phyloP scores from a whole-genome alignment of 1,140 invertebrate genomes.

The Palaemon carinicauda region DNA sequence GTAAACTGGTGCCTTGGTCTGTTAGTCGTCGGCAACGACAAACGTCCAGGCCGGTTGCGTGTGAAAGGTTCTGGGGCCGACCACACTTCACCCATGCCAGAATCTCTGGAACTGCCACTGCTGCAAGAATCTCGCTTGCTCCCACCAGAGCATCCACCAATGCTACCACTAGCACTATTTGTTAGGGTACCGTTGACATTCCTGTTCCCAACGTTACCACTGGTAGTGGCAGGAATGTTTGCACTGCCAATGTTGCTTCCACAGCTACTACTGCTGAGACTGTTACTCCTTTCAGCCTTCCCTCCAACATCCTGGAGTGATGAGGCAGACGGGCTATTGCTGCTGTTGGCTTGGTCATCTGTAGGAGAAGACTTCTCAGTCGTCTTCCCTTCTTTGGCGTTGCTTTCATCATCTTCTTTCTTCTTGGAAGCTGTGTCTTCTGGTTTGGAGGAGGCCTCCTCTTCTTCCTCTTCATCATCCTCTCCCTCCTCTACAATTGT shows the following conservation, averaged over 20 bases:
- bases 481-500: conserved; percentile 21
- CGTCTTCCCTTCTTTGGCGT: background rate
- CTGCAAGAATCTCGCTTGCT: conserved; percentile 34
- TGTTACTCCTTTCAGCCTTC: conserved; percentile 7
- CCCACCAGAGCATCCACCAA: background rate
- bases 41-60: conserved; percentile 15
- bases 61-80: background rate
- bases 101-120: conserved; percentile 38
- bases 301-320: background rate
- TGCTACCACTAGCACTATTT: background rate
- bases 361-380: background rate
- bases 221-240: background rate
- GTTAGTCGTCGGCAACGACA: conserved; percentile 24
- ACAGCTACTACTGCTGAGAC: conserved; percentile 21
- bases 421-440: background rate
- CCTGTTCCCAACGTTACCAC: background rate
- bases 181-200: background rate
- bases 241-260: background rate
- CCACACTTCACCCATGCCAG: conserved; percentile 32
- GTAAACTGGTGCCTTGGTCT: conserved; percentile 36
- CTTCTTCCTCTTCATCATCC: conserved; percentile 31
- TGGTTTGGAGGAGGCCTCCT: conserved; percentile 4
- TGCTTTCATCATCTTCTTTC: background rate
- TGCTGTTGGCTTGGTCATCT: background rate
- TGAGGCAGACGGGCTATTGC: background rate